phyloP scores from a whole-genome alignment of 2,888 invertebrate genomes.

The Allolobophora icterica region DNA sequence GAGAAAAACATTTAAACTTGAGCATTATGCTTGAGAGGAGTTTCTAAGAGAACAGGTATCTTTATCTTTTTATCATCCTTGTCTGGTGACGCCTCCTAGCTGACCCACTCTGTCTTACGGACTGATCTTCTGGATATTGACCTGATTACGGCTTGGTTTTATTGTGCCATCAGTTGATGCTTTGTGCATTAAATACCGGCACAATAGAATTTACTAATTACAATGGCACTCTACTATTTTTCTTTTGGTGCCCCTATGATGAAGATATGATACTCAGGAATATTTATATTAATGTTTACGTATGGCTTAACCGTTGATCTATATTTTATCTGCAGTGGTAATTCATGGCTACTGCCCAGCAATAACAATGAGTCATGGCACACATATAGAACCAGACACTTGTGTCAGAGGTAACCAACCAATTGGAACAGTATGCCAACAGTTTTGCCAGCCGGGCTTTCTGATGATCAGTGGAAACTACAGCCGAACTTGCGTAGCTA shows the following conservation, averaged over 20 bases:
- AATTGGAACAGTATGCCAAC: constrained; percentile 1
- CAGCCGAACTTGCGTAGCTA: constrained; percentile 9
- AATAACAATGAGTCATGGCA: neutral
- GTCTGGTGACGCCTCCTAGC: neutral
- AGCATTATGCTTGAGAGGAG: too few species aligned
- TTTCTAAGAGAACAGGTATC: neutral
- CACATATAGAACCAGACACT: constrained; percentile 26
- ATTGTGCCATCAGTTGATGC: too few species aligned
- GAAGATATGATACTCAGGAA: neutral
- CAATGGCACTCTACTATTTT: too few species aligned
- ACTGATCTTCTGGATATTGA: too few species aligned
- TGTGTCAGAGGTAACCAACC: neutral
- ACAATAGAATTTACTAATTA: too few species aligned
- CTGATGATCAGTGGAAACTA: neutral
- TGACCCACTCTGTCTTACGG: too few species aligned
- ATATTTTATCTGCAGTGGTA: neutral
- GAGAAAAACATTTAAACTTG: too few species aligned
- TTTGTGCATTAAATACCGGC: too few species aligned
- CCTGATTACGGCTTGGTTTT: too few species aligned
- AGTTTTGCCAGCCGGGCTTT: constrained; percentile 29
- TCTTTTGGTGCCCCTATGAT: neutral
- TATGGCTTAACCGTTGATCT: neutral
- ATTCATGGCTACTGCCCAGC: constrained; percentile 20
- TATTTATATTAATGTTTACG: neutral
- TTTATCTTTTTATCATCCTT: neutral